Conservation (phyloP, 2,888 invertebrate genomes). For the Limnephilus marmoratus region DNA sequence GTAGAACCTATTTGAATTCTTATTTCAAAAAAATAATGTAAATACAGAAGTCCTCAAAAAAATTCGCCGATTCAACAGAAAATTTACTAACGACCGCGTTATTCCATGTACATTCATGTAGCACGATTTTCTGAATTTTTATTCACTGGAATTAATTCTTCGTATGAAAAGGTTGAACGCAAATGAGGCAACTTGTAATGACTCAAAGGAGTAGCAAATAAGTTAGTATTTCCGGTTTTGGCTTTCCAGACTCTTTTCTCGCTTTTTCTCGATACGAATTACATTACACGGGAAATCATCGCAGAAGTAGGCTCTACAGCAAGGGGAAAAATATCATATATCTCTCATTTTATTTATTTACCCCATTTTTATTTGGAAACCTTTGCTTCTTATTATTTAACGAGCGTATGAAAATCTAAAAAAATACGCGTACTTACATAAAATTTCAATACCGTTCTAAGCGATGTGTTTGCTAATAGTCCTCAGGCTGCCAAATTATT, state of each 20-base stretch:
- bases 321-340: conserved; percentile 47
- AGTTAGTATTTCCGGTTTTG: conserved; percentile 6
- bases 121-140: background rate
- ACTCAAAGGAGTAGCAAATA: background rate
- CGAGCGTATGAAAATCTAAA: background rate
- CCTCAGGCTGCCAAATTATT: background rate
- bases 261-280: conserved; percentile 42
- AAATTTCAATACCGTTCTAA: background rate
- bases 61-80: background rate
- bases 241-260: background rate
- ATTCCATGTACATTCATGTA: background rate
- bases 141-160: background rate
- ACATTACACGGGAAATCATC: conserved; percentile 54
- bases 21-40: background rate
- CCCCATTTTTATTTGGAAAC: background rate
- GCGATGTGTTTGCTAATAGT: background rate
- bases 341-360: background rate
- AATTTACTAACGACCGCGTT: background rate
- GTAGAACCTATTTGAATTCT: background rate
- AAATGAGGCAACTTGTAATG: background rate
- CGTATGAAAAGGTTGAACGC: background rate
- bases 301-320: conserved; percentile 38
- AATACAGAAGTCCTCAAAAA: background rate
- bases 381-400: background rate
- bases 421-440: background rate